phyloP scores from a whole-genome alignment of 2,888 invertebrate genomes.

The Thecophora atra region DNA sequence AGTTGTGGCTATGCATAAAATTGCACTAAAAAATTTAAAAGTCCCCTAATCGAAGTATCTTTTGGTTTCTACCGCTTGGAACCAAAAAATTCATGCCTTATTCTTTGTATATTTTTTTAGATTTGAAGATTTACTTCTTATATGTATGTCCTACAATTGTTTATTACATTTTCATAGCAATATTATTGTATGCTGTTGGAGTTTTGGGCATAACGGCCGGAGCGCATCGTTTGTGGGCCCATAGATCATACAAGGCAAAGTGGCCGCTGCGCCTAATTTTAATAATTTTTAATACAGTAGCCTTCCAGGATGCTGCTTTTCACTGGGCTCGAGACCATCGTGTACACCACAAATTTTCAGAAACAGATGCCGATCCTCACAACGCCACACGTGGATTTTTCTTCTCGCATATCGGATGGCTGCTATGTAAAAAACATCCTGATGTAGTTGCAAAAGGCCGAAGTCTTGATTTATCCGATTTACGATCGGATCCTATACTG shows the following conservation, averaged over 20 bases:
- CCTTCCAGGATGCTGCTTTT: constrained; percentile 84
- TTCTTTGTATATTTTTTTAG: too few relatives aligned
- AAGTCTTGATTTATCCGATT: constrained; percentile 84
- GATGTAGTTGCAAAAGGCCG: constrained; percentile 87
- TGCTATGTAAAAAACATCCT: constrained; percentile 88
- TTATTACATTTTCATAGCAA: constrained; percentile 70
- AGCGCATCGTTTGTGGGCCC: constrained; percentile 94
- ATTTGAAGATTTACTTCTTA: too few relatives aligned
- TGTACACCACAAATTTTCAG: constrained; percentile 91
- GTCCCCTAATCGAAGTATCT: too few relatives aligned
- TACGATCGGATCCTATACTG: constrained; percentile 82
- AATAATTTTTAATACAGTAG: constrained; percentile 83
- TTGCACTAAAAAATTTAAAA: too few relatives aligned
- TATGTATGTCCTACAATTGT: too few relatives aligned
- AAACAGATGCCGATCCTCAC: constrained; percentile 93
- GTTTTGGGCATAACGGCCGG: constrained; percentile 96
- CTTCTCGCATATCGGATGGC: constrained; percentile 96
- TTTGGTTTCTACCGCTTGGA: too few relatives aligned
- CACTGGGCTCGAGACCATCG: constrained; percentile 84
- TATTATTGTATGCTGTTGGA: constrained; percentile 77
- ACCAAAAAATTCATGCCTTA: too few relatives aligned
- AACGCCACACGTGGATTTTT: constrained; percentile 94
- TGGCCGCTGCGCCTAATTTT: constrained; percentile 85
- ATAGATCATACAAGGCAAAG: constrained; percentile 94
- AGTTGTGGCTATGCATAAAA: too few relatives aligned